These are phyloP conservation scores for Tethea ocularis DNA, from an alignment of 2,888 invertebrate genomes.

Conservation along the genomic window DNA sequence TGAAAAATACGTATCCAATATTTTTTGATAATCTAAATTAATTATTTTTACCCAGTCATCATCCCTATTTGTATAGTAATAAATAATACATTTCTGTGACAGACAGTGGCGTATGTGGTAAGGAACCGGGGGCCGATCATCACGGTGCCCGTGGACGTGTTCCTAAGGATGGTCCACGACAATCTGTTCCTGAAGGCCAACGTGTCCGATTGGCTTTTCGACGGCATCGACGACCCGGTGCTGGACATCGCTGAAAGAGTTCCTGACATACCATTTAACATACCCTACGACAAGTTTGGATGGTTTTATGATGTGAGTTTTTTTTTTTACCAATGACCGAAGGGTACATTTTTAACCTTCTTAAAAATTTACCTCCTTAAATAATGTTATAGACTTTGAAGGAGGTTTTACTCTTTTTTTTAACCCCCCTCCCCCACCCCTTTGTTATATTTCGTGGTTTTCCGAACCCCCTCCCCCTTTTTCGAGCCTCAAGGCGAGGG, in stretches of 20 bases:
- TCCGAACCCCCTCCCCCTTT: too few relatives aligned
- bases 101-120: conserved; percentile 87
- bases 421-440: too few relatives aligned
- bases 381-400: too few relatives aligned
- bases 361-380: too few relatives aligned
- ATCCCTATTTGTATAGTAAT: too few relatives aligned
- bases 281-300: conserved; percentile 91
- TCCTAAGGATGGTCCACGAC: conserved; percentile 81
- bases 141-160: conserved; percentile 74
- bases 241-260: conserved; percentile 82
- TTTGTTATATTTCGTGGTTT: too few relatives aligned
- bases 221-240: conserved; percentile 91
- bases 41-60: too few relatives aligned
- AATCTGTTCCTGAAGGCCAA: conserved; percentile 85
- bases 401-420: too few relatives aligned
- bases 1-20: too few relatives aligned
- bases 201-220: conserved; percentile 88
- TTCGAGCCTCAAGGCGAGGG: too few relatives aligned
- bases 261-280: conserved; percentile 76
- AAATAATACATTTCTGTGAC: conserved; percentile 32
- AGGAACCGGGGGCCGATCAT: conserved; percentile 67
- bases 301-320: conserved; percentile 91
- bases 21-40: too few relatives aligned
- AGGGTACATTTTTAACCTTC: too few relatives aligned
- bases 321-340: conserved; percentile 5